A percentile compares a stretch with the other conserved stretches of the same genome.
Evolutionary conservation across 2,113 vertebrate species (phyloP).

Genomic region (Phaethon lepturus): DNA sequence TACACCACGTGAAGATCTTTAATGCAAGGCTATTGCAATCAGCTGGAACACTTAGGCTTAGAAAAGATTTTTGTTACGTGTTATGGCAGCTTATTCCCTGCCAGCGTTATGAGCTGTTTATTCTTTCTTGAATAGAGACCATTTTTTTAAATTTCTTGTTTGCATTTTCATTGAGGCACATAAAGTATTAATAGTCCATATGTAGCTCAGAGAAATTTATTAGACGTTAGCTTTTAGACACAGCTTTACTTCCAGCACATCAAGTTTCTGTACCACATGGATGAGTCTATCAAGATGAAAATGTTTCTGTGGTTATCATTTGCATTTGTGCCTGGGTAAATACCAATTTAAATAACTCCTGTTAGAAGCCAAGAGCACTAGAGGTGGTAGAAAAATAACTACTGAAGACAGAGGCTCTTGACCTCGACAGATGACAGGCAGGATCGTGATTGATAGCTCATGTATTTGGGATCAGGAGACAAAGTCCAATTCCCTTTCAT

Average conservation of each 20-base stretch:
- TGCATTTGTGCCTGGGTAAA: background rate
- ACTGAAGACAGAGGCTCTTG: background rate
- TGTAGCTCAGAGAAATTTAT: background rate
- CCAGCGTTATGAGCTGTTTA: background rate
- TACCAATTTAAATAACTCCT: background rate
- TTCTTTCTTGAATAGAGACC: background rate
- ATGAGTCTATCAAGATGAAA: background rate
- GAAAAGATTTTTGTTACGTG: background rate
- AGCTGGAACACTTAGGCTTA: background rate
- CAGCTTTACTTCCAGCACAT: background rate
- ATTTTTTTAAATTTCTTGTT: background rate
- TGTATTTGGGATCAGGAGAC: background rate
- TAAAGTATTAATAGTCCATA: background rate
- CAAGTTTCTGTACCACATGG: background rate
- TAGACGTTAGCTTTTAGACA: background rate
- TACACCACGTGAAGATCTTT: background rate
- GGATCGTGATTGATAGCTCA: background rate
- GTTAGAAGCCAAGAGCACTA: background rate
- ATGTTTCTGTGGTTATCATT: background rate
- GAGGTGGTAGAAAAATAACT: background rate
- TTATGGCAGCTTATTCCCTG: rapidly evolving
- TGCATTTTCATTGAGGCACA: background rate
- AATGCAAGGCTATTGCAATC: background rate
- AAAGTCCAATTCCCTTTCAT: background rate
- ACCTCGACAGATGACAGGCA: background rate